Base-by-base conservation (phyloP, 2,113 vertebrate species). In the Periophthalmodon schlosseri region DNA sequence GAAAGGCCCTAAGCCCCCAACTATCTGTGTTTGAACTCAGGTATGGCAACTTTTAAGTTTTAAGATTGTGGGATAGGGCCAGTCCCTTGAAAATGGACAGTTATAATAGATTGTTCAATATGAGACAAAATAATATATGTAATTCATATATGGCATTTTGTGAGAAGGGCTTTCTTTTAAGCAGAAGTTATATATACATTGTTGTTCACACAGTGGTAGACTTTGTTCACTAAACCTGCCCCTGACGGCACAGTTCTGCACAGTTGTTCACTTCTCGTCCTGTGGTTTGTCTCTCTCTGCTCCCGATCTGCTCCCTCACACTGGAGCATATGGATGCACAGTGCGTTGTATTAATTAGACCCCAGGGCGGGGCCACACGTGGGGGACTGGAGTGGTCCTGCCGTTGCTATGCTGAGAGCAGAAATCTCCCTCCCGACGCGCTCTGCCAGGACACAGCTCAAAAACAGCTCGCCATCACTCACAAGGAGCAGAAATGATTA, bases 331-430 rank as follows among this genome's bases (percentile, higher is more conserved):
- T 88, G 85, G 87, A 86, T 77, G 78, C 90, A 84, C 88, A 87
- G 84, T 85, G 83, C 85, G 88, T 86, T 84, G 81, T 89, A 87
- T 89, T 91, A 91, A 92, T 92, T 89, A 92, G 73, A 88, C 88
- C 87, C 88, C 83, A 82, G 82, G 82, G 88, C 69, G 74, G 80
- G 74, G 82, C 68, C 68, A 79, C 80, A 80, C 77, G 79, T 70
- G 0, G 24, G 76, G 75, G 76, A 83, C 82, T 33, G 15, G 57
- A 83, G 73, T 28, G 76, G 76, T 84, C 79, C 20, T 60, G 70
- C 77, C 76, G 85, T 85, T 83, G 78, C 74, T 86, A 81, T 83
- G 79, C 74, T 68, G 70, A 69, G 46, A 76, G 77, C 72, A 76
- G 70, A 76, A 85, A 75, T 79, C 66, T 68, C 68, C 73, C 71